These are phyloP conservation scores for Nyctalus aviator DNA, from an alignment of 2,797 vertebrate genomes.

Conservation along the genomic window DNA sequence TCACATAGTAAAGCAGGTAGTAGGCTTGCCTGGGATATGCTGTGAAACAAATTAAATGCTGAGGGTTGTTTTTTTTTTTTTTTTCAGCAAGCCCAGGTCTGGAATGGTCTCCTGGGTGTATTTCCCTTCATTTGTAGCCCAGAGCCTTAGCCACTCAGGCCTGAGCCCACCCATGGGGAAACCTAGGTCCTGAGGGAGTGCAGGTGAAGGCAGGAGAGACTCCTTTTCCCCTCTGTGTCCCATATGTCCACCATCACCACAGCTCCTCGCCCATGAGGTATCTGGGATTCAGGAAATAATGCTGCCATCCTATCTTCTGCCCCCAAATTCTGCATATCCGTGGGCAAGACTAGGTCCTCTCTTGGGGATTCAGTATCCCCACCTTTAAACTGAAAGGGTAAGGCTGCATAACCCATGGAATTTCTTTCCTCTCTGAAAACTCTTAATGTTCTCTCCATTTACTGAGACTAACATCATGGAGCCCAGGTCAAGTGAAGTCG, in stretches of 20 bases:
- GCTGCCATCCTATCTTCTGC: not conserved
- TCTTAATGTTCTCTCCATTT: not conserved
- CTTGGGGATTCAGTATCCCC: constrained; percentile 1
- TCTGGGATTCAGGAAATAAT: not conserved
- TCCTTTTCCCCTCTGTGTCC: not conserved
- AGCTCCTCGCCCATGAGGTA: not conserved
- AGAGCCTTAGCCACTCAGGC: not conserved
- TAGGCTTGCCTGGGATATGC: not conserved
- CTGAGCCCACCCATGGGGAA: not conserved
- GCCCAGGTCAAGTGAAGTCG: not conserved
- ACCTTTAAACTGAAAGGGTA: constrained; percentile 14
- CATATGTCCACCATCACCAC: not conserved
- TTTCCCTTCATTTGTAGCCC: not conserved
- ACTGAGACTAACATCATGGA: not conserved
- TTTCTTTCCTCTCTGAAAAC: not conserved
- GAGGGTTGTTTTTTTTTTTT: not conserved
- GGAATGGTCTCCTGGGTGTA: not conserved
- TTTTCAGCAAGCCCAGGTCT: not conserved
- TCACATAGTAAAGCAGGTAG: not conserved
- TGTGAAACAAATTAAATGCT: not conserved
- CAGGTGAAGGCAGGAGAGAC: not conserved
- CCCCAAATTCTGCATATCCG: not conserved
- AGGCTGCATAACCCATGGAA: not conserved
- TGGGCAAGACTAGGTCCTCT: not conserved
- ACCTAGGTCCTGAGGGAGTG: not conserved